These are phyloP conservation scores for Cerastis leucographa DNA, from an alignment of 2,888 invertebrate genomes.

Conservation along the genomic window DNA sequence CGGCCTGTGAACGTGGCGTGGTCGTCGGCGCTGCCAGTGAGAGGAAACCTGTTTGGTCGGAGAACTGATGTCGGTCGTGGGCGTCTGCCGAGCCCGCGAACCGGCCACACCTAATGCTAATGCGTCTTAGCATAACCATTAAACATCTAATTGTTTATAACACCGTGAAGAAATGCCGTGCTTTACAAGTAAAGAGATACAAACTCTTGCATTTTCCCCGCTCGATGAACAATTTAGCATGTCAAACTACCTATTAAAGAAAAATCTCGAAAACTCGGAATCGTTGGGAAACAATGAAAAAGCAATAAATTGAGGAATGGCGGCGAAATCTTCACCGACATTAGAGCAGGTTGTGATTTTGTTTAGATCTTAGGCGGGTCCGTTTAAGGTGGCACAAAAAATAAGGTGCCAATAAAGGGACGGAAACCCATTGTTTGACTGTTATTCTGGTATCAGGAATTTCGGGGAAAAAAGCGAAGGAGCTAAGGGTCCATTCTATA, in stretches of 20 bases:
- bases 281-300: conserved; percentile 64
- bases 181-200: conserved; percentile 12
- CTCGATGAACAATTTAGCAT: conserved; percentile 14
- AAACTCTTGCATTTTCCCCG: not conserved
- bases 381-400: conserved; percentile 87
- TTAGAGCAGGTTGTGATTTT: conserved; percentile 88
- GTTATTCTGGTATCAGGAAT: conserved; percentile 89
- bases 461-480: conserved; percentile 83
- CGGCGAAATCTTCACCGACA: conserved; percentile 74
- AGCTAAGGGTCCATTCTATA: conserved; percentile 83
- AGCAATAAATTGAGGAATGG: conserved; percentile 67
- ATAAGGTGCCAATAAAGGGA: conserved; percentile 90
- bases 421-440: conserved; percentile 90
- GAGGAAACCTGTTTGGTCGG: conserved; percentile 87
- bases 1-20: conserved; percentile 69
- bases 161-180: conserved; percentile 6
- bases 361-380: conserved; percentile 85
- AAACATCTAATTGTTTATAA: conserved; percentile 34
- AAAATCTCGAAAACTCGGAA: conserved; percentile 20
- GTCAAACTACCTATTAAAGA: conserved; percentile 10
- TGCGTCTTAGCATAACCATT: conserved; percentile 47
- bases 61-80: conserved; percentile 72
- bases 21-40: conserved; percentile 78
- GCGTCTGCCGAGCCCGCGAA: conserved; percentile 76
- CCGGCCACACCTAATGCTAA: conserved; percentile 72